A percentile compares a stretch with the other conserved stretches of the same genome.
Conservation (phyloP, 2,888 invertebrate species). For the Xylocampa areola region DNA sequence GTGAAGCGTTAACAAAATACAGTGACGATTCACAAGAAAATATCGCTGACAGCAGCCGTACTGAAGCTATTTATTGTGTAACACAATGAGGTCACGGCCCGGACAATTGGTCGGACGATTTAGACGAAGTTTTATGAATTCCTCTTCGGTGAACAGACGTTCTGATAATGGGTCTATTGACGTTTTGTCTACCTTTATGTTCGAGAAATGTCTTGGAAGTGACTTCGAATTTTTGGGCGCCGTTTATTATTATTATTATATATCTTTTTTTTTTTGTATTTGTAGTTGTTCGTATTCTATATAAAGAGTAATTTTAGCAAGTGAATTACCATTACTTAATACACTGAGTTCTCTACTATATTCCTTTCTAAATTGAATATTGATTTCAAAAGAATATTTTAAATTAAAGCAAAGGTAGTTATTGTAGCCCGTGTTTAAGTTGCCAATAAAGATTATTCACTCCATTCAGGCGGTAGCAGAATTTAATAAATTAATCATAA, state of each 20-base stretch:
- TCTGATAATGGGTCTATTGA: conserved; percentile 51
- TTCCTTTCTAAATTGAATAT: too few species aligned
- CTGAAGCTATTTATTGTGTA: conserved; percentile 42
- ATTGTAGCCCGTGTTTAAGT: too few species aligned
- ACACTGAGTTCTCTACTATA: too few species aligned
- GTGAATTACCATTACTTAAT: too few species aligned
- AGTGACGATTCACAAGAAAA: conserved; percentile 52
- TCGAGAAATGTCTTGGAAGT: conserved; percentile 23
- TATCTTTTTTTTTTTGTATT: conserved; percentile 10
- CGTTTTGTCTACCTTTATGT: conserved; percentile 48
- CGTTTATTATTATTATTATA: conserved; percentile 1
- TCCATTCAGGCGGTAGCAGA: too few species aligned
- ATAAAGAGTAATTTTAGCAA: too few species aligned
- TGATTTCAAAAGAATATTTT: too few species aligned
- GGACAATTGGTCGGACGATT: conserved; percentile 45
- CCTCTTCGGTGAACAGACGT: conserved; percentile 26
- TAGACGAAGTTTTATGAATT: conserved; percentile 48
- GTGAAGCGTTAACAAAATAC: conserved; percentile 45
- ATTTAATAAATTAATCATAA: too few species aligned
- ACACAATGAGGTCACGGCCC: conserved; percentile 43
- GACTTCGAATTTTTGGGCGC: conserved; percentile 6
- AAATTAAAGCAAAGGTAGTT: too few species aligned
- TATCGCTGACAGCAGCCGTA: conserved; percentile 43
- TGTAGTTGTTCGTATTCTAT: too few species aligned
- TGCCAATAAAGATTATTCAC: too few species aligned